Base-by-base conservation (phyloP, 1,140 invertebrate genomes). In the Ceratina calcarata region DNA sequence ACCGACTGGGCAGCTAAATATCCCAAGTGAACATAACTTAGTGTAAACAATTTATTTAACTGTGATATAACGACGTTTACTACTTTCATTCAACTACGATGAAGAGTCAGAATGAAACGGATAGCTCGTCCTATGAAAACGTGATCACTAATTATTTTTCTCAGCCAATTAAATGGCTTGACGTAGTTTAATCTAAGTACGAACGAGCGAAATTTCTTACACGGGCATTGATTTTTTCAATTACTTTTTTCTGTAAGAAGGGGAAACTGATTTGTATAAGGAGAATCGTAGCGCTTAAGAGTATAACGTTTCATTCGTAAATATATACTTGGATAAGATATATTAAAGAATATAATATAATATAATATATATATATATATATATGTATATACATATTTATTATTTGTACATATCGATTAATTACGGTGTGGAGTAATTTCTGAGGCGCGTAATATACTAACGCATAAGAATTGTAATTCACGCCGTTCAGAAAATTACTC, bases 1-100 rank as follows among this genome's bases (percentile, higher is more conserved):
- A 94, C 94, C 27, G 95, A 95, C 84, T 95, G 95, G 95, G 93
- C 94, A 62, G 94, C 95, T 8, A 95, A 95, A 92, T 95, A 94
- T 64, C 86, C 91, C 15, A 92, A 92, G 89, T 92, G 86, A 92
- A 84, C 73, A 15, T 55, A 53, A 65, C 8, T 65, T 53, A 71
- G 60, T 13, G 6, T 66, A 49, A 22, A 55, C 15, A 75, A 76
- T 74, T 61, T 71, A 60, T 61, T 78, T 24, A 84, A 87, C 86
- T 87, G 86, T 87, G 86, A 87, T 87, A 87, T 68, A 84, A 84
- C 64, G 78, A 74, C 76, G 37, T n/a, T 53, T 45, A 53, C 78
- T 78, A 75, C 81, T 84, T 72, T 75, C 6, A 72, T 83, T 80
- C 45, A 58, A 53, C 45, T 58, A 1, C 22, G n/a, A 83, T 27